These are phyloP conservation scores for Dinomys branickii DNA, from an alignment of 2,113 vertebrate species.

Conservation along the genomic window DNA sequence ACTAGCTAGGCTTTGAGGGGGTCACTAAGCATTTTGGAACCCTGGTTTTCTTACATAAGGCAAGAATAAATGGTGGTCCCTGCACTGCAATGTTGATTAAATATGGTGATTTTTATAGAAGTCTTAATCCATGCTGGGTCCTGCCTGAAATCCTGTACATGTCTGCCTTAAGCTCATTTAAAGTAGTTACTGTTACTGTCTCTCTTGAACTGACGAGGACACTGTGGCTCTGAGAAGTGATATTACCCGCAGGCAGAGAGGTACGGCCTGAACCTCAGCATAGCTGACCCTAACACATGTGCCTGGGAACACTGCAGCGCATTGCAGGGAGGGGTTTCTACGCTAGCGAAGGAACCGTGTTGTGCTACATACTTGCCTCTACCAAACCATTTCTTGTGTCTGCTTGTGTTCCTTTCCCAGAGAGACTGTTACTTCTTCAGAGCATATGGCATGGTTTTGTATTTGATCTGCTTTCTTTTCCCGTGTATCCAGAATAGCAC, in stretches of 20 bases:
- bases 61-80: not conserved
- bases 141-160: not conserved
- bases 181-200: not conserved
- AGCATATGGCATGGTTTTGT: not conserved
- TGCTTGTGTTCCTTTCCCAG: not conserved
- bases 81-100: not conserved
- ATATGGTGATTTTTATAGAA: not conserved
- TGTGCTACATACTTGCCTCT: accelerated
- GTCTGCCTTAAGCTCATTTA: not conserved
- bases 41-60: not conserved
- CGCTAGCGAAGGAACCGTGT: not conserved
- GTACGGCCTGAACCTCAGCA: not conserved
- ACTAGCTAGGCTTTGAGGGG: not conserved
- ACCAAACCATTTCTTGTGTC: not conserved
- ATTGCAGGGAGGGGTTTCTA: accelerated
- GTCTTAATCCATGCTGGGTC: not conserved
- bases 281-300: not conserved
- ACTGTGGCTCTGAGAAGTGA: not conserved
- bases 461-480: not conserved
- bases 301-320: accelerated
- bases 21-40: not conserved
- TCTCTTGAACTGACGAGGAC: not conserved
- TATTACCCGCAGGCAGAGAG: not conserved
- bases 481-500: not conserved
- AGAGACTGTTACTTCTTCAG: not conserved